Base-by-base conservation (phyloP, 2,113 vertebrate genomes). In the Australoheros scitulus region DNA sequence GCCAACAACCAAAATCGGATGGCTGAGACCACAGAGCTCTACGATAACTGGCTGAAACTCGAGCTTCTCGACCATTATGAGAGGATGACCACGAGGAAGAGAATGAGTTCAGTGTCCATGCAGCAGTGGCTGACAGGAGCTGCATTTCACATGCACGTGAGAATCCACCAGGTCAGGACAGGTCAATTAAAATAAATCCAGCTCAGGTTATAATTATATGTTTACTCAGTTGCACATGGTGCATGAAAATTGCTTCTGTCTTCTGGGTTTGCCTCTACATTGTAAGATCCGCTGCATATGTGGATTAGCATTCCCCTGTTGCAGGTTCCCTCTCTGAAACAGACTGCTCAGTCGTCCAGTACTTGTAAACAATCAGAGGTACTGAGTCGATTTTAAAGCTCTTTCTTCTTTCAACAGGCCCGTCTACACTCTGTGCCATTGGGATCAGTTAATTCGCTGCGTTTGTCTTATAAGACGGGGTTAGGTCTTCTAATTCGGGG, bases 51-150 rank as follows among this genome's bases (percentile, higher is more conserved):
- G 89, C 89, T 96, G 47, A 95, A 94, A 50, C 83, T 89, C 1
- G 94, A 95, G 86, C 78, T 96, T 41, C 82, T 95, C 3, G 92
- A 96, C 74, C 94, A 94, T 43, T 96, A 86, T 3, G 89, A 92
- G 43, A 93, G 91, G 80, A 95, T 96, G 94, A 95, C 86, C 81
- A 92, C 22, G 0, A 91, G 93, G 78, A 93, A 92, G 68, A 90
- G 91, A 9, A 91, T 96, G 88, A 92, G 90, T 29, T 88, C 95
- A 1, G 82, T 17, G 20, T 88, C 92, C 11, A 89, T 96, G 83
- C 95, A 93, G 81, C 94, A 95, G 80, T 96, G 95, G 96, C 32
- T 96, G 82, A 89, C 87, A 0, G 96, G 96, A 52, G 94, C 95
- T 14, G 95, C 94, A 1, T 22, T 96, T 80, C 95, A 96, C 79